Percentiles rank a stretch among this genome's conserved stretches.
phyloP scores from a whole-genome alignment of 2,888 invertebrate genomes.

The Resseliella maxima region DNA sequence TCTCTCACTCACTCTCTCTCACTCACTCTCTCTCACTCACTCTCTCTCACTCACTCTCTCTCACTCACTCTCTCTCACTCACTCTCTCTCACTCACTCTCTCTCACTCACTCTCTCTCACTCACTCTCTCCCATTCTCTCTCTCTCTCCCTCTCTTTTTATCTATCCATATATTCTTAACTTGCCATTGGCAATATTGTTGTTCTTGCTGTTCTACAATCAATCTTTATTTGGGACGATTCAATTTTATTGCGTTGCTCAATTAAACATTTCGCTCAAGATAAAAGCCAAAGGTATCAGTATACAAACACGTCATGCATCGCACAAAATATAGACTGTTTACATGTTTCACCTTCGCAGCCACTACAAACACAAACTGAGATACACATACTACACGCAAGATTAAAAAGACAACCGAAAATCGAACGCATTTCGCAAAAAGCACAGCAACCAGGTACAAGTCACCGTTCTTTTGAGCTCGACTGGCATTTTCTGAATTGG shows the following conservation, averaged over 20 bases:
- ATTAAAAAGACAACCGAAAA: neutral
- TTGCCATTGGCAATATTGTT: neutral
- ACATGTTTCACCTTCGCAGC: neutral
- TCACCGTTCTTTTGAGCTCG: neutral
- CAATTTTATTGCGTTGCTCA: slow-evolving; percentile 53
- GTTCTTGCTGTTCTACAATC: neutral
- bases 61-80: no score
- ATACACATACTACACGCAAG: neutral
- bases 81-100: no score
- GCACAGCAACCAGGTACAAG: neutral
- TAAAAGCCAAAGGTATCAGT: slow-evolving; percentile 25
- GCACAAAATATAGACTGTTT: neutral
- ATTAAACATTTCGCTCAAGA: slow-evolving; percentile 51
- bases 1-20: no score
- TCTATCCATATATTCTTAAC: no score
- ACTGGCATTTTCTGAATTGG: neutral
- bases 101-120: no score
- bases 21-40: no score
- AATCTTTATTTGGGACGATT: slow-evolving; percentile 51
- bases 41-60: no score
- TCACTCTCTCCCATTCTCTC: no score
- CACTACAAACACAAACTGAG: neutral
- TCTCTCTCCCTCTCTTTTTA: no score
- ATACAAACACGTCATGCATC: neutral
- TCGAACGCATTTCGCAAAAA: neutral